phyloP scores from a whole-genome alignment of 2,113 vertebrate species.

The Rallus limicola region DNA sequence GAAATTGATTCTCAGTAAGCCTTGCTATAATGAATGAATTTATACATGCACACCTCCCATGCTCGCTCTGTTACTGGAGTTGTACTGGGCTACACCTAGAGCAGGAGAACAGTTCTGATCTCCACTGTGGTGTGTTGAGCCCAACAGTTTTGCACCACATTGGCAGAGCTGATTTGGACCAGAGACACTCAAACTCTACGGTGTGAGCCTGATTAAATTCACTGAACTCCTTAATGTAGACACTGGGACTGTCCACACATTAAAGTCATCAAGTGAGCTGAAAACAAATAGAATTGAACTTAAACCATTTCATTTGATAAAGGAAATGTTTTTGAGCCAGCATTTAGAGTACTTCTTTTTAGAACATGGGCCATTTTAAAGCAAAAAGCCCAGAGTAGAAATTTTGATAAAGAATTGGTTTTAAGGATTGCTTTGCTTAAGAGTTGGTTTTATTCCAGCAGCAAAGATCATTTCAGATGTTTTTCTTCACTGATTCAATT shows the following conservation, averaged over 20 bases:
- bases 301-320: not conserved
- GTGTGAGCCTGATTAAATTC: not conserved
- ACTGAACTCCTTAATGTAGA: not conserved
- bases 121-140: rapidly evolving
- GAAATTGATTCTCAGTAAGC: not conserved
- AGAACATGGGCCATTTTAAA: not conserved
- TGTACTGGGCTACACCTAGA: not conserved
- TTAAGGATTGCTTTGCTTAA: not conserved
- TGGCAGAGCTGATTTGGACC: not conserved
- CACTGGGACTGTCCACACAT: not conserved
- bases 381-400: not conserved
- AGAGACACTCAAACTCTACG: not conserved
- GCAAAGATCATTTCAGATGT: not conserved
- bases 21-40: not conserved
- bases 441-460: not conserved
- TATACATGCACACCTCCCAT: not conserved
- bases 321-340: not conserved
- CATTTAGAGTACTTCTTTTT: not conserved
- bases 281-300: not conserved
- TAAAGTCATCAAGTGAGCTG: not conserved
- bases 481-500: not conserved
- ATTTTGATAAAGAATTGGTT: not conserved
- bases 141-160: not conserved
- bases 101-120: not conserved
- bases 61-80: not conserved